Conservation (phyloP, 2,113 vertebrate species). For the Theropithecus gelada region DNA sequence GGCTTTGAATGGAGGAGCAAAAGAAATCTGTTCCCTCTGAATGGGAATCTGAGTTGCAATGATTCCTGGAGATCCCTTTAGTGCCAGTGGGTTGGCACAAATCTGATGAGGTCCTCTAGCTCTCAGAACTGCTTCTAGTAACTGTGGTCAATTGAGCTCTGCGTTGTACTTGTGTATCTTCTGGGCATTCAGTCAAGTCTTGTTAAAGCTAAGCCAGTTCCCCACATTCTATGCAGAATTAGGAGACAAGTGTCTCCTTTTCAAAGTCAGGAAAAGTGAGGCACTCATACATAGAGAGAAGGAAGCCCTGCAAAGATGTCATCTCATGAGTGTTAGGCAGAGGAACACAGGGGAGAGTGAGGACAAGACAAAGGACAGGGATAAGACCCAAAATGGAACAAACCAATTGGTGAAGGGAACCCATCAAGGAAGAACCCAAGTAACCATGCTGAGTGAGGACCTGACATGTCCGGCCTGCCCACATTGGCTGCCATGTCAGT, state of each 20-base stretch:
- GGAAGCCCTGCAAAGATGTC: background rate
- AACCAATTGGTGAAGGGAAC: background rate
- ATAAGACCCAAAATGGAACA: background rate
- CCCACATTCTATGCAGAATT: background rate
- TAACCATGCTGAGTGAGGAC: background rate
- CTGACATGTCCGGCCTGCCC: background rate
- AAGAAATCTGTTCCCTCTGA: background rate
- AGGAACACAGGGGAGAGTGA: background rate
- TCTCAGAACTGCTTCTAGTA: background rate
- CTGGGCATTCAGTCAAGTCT: background rate
- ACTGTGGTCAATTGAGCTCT: no score
- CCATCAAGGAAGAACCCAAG: background rate
- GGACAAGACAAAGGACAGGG: background rate
- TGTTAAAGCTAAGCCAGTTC: background rate
- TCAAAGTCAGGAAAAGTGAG: background rate
- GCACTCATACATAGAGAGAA: background rate
- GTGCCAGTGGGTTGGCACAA: background rate
- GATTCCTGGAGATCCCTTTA: background rate
- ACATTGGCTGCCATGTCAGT: background rate
- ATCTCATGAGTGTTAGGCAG: background rate
- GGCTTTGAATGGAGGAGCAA: background rate
- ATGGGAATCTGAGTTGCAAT: background rate
- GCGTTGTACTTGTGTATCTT: background rate
- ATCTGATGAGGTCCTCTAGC: background rate
- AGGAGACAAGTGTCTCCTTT: background rate